Conservation (phyloP, 2,797 vertebrate genomes). For the Lagocephalus sceleratus region DNA sequence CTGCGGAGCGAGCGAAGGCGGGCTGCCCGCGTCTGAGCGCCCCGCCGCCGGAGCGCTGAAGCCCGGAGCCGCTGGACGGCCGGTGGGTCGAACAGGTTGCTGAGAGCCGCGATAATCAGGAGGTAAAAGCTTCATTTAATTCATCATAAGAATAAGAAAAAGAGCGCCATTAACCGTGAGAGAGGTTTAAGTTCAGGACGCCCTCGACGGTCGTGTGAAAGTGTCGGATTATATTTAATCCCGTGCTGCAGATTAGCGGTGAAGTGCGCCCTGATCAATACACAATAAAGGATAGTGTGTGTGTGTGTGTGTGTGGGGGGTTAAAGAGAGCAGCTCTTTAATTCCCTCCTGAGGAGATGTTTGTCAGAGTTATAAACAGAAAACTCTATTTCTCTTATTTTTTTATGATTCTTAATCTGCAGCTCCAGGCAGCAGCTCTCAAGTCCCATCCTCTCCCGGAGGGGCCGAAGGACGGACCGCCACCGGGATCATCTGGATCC, state of each 20-base stretch:
- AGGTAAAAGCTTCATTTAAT: slow-evolving; percentile 49
- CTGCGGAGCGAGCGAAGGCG: slow-evolving; percentile 19
- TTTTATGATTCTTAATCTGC: too few relatives aligned
- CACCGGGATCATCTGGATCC: not conserved
- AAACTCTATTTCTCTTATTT: too few relatives aligned
- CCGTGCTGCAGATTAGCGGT: not conserved
- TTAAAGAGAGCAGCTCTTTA: too few relatives aligned
- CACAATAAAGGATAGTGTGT: too few relatives aligned
- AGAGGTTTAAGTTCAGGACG: slow-evolving; percentile 17
- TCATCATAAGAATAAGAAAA: slow-evolving; percentile 1
- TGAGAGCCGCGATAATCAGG: slow-evolving; percentile 11
- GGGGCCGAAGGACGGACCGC: not conserved
- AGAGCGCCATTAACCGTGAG: not conserved
- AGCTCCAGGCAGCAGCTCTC: not conserved
- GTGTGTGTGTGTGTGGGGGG: too few relatives aligned
- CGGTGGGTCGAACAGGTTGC: slow-evolving; percentile 42
- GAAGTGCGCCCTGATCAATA: not conserved
- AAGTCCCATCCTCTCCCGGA: not conserved
- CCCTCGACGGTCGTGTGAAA: not conserved
- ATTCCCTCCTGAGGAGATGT: too few relatives aligned
- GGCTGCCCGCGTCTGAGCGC: slow-evolving; percentile 38
- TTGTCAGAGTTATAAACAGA: too few relatives aligned
- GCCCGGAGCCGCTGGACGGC: slow-evolving; percentile 8
- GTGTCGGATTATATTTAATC: not conserved
- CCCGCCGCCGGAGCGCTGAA: slow-evolving; percentile 25